phyloP scores from a whole-genome alignment of 1,140 invertebrate genomes.

The Aplysia californica region DNA sequence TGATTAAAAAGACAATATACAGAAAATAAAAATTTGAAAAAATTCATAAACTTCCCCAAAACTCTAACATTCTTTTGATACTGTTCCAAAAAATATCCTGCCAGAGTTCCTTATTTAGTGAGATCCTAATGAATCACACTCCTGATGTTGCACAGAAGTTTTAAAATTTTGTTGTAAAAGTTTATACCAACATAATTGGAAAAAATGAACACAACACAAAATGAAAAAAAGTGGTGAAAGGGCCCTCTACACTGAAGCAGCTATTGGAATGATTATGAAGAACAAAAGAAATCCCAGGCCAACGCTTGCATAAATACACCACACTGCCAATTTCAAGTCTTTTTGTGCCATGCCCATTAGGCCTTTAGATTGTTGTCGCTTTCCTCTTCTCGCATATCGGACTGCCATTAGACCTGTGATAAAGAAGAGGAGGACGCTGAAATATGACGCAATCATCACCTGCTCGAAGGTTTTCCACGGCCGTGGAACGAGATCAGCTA shows the following conservation, averaged over 20 bases:
- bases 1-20: too few relatives aligned
- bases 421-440: slow-evolving; percentile 48
- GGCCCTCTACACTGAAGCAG: slow-evolving; percentile 24
- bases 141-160: too few relatives aligned
- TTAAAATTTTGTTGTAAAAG: too few relatives aligned
- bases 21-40: too few relatives aligned
- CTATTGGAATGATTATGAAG: slow-evolving; percentile 43
- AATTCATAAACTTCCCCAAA: too few relatives aligned
- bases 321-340: slow-evolving; percentile 46
- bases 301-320: slow-evolving; percentile 52
- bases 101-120: too few relatives aligned
- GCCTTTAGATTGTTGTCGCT: slow-evolving; percentile 56
- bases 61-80: too few relatives aligned
- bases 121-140: too few relatives aligned
- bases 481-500: slow-evolving; percentile 51
- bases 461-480: slow-evolving; percentile 57
- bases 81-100: too few relatives aligned
- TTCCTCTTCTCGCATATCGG: slow-evolving; percentile 49
- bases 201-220: too few relatives aligned
- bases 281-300: slow-evolving; percentile 43
- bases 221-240: too few relatives aligned
- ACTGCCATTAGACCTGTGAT: slow-evolving; percentile 52
- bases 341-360: slow-evolving; percentile 61
- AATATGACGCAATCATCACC: slow-evolving; percentile 50
- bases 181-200: too few relatives aligned